These are phyloP conservation scores for Spodoptera litura DNA, from an alignment of 1,140 invertebrate species.

Conservation along the genomic window DNA sequence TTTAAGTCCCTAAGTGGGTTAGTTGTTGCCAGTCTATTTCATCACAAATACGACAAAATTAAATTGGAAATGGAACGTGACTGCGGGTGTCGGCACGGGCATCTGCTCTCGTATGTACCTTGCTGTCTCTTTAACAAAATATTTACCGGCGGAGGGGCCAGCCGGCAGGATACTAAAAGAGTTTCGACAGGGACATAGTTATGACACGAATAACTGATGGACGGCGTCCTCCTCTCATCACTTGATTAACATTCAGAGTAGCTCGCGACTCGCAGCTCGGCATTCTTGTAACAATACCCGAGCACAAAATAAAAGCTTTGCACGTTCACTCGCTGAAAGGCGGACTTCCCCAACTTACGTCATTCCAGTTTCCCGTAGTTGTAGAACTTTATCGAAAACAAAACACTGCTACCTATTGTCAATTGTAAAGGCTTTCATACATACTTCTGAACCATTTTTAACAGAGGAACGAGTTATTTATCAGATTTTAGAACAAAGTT, in stretches of 20 bases:
- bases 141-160: background rate
- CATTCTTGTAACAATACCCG: conserved; percentile 78
- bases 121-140: background rate
- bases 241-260: conserved; percentile 79
- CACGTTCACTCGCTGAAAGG: conserved; percentile 78
- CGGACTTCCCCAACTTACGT: conserved; percentile 72
- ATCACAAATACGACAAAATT: conserved; percentile 32
- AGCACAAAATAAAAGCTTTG: conserved; percentile 79
- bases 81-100: background rate
- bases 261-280: conserved; percentile 70
- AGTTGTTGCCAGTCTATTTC: conserved; percentile 38
- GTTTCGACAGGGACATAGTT: conserved; percentile 63
- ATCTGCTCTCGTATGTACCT: background rate
- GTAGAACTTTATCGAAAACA: conserved; percentile 46
- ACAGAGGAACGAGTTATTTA: conserved; percentile 28
- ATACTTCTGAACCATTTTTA: conserved; percentile 31
- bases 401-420: conserved; percentile 52
- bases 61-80: conserved; percentile 37
- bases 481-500: conserved; percentile 39
- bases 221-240: conserved; percentile 67
- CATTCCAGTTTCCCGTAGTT: conserved; percentile 52
- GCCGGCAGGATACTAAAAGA: conserved; percentile 54
- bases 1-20: conserved; percentile 46
- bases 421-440: conserved; percentile 30
- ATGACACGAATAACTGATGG: conserved; percentile 78